Conservation (phyloP, 2,888 invertebrate genomes). For the Cheilosia variabilis region DNA sequence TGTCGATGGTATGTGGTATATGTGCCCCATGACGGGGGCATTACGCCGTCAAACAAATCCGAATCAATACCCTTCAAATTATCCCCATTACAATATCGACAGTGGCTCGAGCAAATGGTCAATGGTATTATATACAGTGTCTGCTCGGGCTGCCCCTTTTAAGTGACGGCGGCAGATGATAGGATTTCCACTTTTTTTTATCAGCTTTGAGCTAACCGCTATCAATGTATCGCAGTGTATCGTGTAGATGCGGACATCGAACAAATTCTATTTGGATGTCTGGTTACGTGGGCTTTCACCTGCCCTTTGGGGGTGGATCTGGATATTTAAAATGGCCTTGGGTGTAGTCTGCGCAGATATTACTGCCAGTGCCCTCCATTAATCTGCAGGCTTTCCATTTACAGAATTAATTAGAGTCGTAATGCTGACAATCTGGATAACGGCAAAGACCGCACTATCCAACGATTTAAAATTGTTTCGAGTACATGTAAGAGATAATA, state of each 20-base stretch:
- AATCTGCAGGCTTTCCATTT: conserved; percentile 51
- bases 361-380: conserved; percentile 13
- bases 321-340: conserved; percentile 28
- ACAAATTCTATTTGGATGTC: conserved; percentile 19
- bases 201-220: not conserved
- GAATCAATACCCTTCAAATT: conserved; percentile 73
- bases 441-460: conserved; percentile 23
- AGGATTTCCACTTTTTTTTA: conserved; percentile 7
- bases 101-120: conserved; percentile 44
- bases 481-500: conserved; percentile 64
- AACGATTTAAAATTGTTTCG: conserved; percentile 41
- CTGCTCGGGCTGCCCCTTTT: not conserved
- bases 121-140: conserved; percentile 7
- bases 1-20: conserved; percentile 14
- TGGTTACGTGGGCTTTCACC: not conserved
- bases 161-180: not conserved
- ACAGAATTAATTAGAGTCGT: conserved; percentile 68
- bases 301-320: not conserved
- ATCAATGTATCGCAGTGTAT: conserved; percentile 6
- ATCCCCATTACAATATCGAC: conserved; percentile 60
- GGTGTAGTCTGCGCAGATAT: conserved; percentile 9
- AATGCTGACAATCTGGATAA: conserved; percentile 49
- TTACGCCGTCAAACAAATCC: conserved; percentile 55
- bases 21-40: not conserved
- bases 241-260: not conserved